Base-by-base conservation (phyloP, 2,888 invertebrate species). In the Dioctria linearis region DNA sequence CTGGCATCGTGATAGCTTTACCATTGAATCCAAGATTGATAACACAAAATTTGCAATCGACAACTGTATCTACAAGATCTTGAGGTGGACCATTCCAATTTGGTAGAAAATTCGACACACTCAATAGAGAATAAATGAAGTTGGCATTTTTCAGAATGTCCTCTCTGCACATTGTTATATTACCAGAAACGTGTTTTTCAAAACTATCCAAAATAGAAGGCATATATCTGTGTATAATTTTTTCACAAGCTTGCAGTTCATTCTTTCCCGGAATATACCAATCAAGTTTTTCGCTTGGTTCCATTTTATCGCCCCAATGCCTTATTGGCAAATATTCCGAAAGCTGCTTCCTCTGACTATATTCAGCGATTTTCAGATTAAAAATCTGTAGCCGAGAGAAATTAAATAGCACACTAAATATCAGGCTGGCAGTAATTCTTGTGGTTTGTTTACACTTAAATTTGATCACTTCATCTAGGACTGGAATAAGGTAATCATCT, bases 261-360 rank as follows among this genome's bases (percentile, higher is more conserved):
- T 91, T 91, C 39, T 91, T 90, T 39, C 90, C 91, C 0, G 97
- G 96, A 67, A 93, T 90, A 85, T 95, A 95, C 96, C 96, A 97
- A 59, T 92, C 90, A 37, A 96, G 89, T 5, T 92, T 90, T 25
- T 94, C 89, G 42, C 93, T 91, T 0, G 94, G 91, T 81, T 91
- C 91, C 80, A 83, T 83, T 81, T 83, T 83, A 25, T 66, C 73
- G 0, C 96, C 97, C 98, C 98, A 98, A 84, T 96, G 94, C 39
- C 92, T 91, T 39, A 96, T 91, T 8, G 95, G 93, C 65, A 95
- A 90, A 89, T 93, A 93, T 80, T 94, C 92, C 80, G 92, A 90
- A 0, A 94, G 90, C 0, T 93, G 93, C 57, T 90, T 90, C 37
- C 92, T 92, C 84, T 92, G 93, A 82, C 93, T 91, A 37, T 90